Conservation (phyloP, 2,888 invertebrate species). For the Heteropelma amictum region DNA sequence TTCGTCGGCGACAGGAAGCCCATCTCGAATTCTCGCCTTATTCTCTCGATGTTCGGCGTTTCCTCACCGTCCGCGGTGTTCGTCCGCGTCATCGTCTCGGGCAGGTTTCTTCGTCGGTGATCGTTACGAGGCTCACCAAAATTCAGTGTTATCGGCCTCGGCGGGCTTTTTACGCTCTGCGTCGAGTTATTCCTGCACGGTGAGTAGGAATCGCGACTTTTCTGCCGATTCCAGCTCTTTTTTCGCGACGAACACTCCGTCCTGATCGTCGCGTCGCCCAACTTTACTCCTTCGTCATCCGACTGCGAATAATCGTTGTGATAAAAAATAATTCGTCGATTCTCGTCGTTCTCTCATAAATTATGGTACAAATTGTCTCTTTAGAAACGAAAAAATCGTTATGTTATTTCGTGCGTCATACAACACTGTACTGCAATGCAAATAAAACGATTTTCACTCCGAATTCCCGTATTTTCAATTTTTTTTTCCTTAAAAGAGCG, state of each 20-base stretch:
- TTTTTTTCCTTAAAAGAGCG: not conserved
- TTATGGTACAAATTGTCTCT: not conserved
- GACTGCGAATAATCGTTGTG: not conserved
- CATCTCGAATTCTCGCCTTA: slow-evolving; percentile 65
- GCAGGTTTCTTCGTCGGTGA: not conserved
- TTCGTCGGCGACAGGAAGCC: slow-evolving; percentile 61
- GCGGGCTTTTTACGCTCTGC: slow-evolving; percentile 15
- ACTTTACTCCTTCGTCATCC: not conserved
- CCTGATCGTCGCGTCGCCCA: not conserved
- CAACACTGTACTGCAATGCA: slow-evolving; percentile 3
- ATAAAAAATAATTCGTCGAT: not conserved
- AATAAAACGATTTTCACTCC: slow-evolving; percentile 20
- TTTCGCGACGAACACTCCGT: slow-evolving; percentile 27
- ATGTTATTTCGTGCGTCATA: slow-evolving; percentile 8
- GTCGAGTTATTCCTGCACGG: slow-evolving; percentile 34
- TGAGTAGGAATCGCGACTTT: slow-evolving; percentile 51
- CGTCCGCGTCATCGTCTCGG: not conserved
- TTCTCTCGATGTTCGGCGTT: slow-evolving; percentile 60
- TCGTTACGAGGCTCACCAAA: not conserved
- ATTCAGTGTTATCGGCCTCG: slow-evolving; percentile 1
- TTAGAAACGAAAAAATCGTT: slow-evolving; percentile 2
- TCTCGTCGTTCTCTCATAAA: not conserved
- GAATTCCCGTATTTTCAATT: not conserved
- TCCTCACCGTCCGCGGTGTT: slow-evolving; percentile 19
- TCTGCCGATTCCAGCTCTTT: slow-evolving; percentile 55